Conservation (phyloP, 2,797 vertebrate species). For the Trachurus trachurus region DNA sequence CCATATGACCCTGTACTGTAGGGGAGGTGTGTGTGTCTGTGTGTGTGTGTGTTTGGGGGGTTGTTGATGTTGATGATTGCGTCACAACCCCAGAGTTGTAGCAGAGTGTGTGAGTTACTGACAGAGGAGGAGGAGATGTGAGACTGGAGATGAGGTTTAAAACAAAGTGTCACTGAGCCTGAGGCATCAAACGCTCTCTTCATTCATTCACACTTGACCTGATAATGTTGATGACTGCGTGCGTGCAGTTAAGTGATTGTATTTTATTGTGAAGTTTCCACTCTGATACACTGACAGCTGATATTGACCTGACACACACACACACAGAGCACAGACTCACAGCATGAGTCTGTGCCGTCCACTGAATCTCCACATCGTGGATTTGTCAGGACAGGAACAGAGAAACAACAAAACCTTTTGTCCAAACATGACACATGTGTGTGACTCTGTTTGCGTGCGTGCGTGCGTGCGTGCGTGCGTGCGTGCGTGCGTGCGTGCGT, state of each 20-base stretch:
- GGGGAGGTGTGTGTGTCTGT: neutral
- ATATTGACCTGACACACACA: conserved; percentile 45
- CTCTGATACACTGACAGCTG: conserved; percentile 22
- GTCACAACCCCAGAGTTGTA: no score
- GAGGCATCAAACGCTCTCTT: no score
- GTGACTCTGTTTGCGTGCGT: neutral
- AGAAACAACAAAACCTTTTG: neutral
- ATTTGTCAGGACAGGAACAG: conserved; percentile 4
- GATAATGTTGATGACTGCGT: no score
- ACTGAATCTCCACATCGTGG: neutral
- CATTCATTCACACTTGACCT: no score
- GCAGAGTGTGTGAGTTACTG: no score
- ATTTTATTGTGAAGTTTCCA: conserved; percentile 27
- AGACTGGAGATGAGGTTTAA: no score
- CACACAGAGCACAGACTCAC: neutral
- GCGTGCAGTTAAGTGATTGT: neutral
- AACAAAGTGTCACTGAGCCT: no score
- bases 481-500: conserved; percentile 26
- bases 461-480: neutral
- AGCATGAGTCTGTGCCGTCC: neutral
- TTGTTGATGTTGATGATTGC: no score
- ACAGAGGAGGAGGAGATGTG: no score
- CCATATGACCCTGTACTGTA: conserved; percentile 6
- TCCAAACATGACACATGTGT: conserved; percentile 11
- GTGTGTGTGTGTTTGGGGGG: neutral